Conservation (phyloP, 2,888 invertebrate genomes). For the Caenorhabditis auriculariae region DNA sequence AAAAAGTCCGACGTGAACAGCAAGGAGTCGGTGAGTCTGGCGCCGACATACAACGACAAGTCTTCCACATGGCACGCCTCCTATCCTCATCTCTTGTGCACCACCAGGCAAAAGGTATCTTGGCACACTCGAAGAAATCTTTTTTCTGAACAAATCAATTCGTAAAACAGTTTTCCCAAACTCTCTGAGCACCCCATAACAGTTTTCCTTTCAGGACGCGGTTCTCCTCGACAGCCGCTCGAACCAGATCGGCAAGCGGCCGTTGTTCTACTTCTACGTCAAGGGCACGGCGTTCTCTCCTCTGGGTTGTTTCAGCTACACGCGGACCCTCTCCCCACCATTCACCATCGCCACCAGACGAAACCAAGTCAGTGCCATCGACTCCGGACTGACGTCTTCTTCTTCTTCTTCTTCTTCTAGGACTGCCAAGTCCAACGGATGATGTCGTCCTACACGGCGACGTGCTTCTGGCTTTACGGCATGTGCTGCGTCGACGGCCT, state of each 20-base stretch:
- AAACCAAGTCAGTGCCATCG: constrained; percentile 40
- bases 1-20: constrained; percentile 62
- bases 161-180: no score
- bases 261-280: constrained; percentile 60
- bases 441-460: constrained; percentile 63
- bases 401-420: constrained; percentile 12
- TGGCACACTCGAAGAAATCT: no score
- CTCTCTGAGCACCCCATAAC: no score
- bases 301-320: constrained; percentile 28
- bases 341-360: constrained; percentile 60
- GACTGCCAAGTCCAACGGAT: constrained; percentile 63
- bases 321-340: constrained; percentile 55
- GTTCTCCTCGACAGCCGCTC: constrained; percentile 27
- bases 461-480: constrained; percentile 62
- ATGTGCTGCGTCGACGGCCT: constrained; percentile 48
- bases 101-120: constrained; percentile 60
- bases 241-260: constrained; percentile 54
- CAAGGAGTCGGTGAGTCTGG: constrained; percentile 40
- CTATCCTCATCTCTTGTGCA: constrained; percentile 61
- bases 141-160: no score
- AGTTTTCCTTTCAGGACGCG: constrained; percentile 32
- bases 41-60: constrained; percentile 32
- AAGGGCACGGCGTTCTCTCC: constrained; percentile 44
- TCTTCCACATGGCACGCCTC: constrained; percentile 52
- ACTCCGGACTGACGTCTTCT: background rate